A percentile compares a stretch with the other conserved stretches of the same genome.
phyloP scores from a whole-genome alignment of 2,797 vertebrate species.

The Takifugu ocellatus region DNA sequence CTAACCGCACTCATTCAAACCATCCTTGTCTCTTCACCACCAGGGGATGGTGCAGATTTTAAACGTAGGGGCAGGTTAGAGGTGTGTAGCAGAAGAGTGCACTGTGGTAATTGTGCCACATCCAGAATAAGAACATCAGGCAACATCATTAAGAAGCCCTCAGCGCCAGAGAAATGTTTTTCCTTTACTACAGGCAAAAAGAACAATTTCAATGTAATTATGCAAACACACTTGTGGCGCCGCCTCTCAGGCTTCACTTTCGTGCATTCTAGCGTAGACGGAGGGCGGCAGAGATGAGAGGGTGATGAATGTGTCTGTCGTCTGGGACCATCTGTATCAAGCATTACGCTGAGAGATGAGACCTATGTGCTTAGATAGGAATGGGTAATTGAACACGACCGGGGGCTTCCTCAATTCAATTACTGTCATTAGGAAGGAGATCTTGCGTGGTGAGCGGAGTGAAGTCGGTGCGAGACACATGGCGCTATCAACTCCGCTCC shows the following conservation, averaged over 20 bases:
- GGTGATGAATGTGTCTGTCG: conserved; percentile 49
- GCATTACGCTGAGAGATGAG: conserved; percentile 53
- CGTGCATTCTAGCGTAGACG: too few relatives aligned
- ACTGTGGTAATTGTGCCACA: too few relatives aligned
- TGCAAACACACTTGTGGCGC: conserved; percentile 2
- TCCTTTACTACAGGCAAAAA: conserved; percentile 13
- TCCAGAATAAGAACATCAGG: too few relatives aligned
- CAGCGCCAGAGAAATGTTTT: neutral
- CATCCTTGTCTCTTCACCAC: too few relatives aligned
- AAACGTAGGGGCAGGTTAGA: too few relatives aligned
- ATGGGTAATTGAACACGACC: conserved; percentile 68
- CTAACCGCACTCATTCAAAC: too few relatives aligned
- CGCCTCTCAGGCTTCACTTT: too few relatives aligned
- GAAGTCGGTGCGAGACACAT: conserved; percentile 40
- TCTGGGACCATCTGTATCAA: conserved; percentile 51
- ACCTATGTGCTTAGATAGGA: conserved; percentile 44
- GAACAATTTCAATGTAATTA: conserved; percentile 10
- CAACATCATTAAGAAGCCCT: neutral
- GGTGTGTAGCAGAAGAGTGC: too few relatives aligned
- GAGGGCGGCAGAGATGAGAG: conserved; percentile 23
- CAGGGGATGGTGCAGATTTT: too few relatives aligned
- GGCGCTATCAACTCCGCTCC: too few relatives aligned
- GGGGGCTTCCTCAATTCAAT: conserved; percentile 61
- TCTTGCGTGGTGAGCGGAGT: conserved; percentile 39
- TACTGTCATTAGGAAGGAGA: conserved; percentile 61